Conservation (phyloP, 2,113 vertebrate genomes). For the Nycticorax nycticorax region DNA sequence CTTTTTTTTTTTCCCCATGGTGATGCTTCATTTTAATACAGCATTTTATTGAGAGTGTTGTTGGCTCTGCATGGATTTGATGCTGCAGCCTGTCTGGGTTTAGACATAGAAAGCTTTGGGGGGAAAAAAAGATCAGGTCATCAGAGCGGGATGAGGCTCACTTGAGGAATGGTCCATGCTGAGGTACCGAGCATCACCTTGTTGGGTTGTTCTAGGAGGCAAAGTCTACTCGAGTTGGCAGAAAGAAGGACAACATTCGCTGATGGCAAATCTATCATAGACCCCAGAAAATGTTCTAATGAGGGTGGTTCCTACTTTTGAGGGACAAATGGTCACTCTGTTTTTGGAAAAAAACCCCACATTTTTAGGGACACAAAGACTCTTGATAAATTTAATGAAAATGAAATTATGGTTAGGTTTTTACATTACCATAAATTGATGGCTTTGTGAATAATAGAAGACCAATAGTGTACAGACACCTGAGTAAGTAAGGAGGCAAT, state of each 20-base stretch:
- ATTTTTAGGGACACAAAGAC: background rate
- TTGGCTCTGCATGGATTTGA: background rate
- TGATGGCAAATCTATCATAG: background rate
- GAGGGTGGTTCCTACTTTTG: background rate
- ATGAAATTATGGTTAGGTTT: background rate
- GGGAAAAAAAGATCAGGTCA: rapidly evolving
- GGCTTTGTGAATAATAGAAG: background rate
- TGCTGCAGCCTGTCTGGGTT: background rate
- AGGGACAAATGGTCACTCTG: background rate
- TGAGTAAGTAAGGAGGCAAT: background rate
- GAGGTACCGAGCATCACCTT: rapidly evolving
- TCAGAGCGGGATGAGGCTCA: background rate
- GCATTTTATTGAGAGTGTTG: background rate
- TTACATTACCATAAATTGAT: background rate
- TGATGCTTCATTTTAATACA: background rate
- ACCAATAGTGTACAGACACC: background rate
- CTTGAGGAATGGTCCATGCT: background rate
- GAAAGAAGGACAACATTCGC: background rate
- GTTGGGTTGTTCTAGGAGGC: background rate
- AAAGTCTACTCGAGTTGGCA: background rate
- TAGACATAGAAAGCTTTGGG: background rate
- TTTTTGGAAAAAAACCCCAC: background rate
- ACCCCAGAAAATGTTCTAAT: background rate
- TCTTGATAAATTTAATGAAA: background rate
- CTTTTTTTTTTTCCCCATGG: background rate